phyloP scores from a whole-genome alignment of 2,113 vertebrate species.

The Boulengeromyrus knoepffleri region DNA sequence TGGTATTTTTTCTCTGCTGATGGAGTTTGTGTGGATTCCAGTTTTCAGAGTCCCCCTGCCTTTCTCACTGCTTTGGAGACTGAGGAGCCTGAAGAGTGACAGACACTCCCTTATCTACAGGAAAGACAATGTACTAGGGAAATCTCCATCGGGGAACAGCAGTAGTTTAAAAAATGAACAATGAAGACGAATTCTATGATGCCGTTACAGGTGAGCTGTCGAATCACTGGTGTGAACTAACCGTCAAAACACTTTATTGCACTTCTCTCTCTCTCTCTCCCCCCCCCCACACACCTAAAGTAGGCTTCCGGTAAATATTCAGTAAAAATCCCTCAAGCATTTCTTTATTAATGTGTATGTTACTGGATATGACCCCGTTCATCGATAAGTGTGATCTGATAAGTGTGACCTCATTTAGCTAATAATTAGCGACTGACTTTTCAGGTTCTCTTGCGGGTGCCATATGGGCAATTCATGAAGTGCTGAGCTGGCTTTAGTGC shows the following conservation, averaged over 20 bases:
- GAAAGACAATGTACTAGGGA: conserved; percentile 60
- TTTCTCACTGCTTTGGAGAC: conserved; percentile 1
- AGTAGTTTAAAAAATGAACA: conserved; percentile 71
- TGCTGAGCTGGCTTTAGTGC: neutral
- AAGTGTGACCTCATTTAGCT: neutral
- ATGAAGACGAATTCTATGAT: conserved; percentile 94
- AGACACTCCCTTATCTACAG: neutral
- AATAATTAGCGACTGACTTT: neutral
- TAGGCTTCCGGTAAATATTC: neutral
- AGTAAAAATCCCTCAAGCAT: neutral
- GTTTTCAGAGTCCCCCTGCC: conserved; percentile 16
- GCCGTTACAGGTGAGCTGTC: conserved; percentile 80
- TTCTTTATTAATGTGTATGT: neutral
- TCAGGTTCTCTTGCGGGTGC: neutral
- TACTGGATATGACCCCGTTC: neutral
- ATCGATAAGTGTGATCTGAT: neutral
- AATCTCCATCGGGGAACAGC: conserved; percentile 20
- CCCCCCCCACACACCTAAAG: neutral
- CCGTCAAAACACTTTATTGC: neutral
- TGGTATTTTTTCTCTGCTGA: neutral
- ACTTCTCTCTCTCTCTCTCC: neutral
- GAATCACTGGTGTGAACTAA: neutral
- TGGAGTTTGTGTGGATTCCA: neutral
- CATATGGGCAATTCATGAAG: neutral
- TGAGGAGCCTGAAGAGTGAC: conserved; percentile 10